These are phyloP conservation scores for Drosophila auraria DNA, from an alignment of 1,140 invertebrate species.

Conservation along the genomic window DNA sequence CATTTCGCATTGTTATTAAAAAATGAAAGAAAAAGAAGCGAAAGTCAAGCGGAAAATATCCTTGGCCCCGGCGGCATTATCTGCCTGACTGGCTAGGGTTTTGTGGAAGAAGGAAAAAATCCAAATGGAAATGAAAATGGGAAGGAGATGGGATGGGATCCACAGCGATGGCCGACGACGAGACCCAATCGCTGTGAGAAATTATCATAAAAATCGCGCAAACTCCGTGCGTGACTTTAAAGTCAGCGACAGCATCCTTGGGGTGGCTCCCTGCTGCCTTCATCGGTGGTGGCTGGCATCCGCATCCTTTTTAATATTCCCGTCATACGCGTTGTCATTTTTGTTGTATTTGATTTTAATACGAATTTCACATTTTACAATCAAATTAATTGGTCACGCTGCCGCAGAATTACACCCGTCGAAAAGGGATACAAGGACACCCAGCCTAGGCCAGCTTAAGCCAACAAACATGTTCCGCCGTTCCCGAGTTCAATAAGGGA, in stretches of 20 bases:
- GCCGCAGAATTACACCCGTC: conserved; percentile 73
- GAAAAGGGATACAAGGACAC: conserved; percentile 36
- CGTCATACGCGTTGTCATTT: conserved; percentile 81
- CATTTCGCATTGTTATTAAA: conserved; percentile 73
- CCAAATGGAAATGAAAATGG: conserved; percentile 1
- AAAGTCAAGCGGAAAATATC: conserved; percentile 57
- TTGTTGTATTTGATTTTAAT: conserved; percentile 85
- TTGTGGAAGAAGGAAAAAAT: not conserved
- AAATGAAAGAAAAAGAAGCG: conserved; percentile 39
- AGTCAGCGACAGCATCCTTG: conserved; percentile 47
- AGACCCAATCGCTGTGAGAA: conserved; percentile 69
- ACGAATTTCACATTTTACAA: conserved; percentile 84
- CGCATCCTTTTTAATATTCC: conserved; percentile 78
- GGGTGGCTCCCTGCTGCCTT: conserved; percentile 29
- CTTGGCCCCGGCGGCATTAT: conserved; percentile 35
- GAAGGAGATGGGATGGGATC: conserved; percentile 20
- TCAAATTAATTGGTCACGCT: conserved; percentile 85
- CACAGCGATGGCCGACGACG: conserved; percentile 63
- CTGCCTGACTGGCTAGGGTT: conserved; percentile 15
- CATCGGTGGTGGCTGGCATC: conserved; percentile 51
- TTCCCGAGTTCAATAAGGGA: conserved; percentile 43
- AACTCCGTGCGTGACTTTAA: conserved; percentile 82
- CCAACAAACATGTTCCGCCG: conserved; percentile 62
- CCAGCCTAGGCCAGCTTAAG: conserved; percentile 51
- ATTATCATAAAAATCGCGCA: conserved; percentile 83